Conservation (phyloP, 2,113 vertebrate species). For the Empidonax alnorum region DNA sequence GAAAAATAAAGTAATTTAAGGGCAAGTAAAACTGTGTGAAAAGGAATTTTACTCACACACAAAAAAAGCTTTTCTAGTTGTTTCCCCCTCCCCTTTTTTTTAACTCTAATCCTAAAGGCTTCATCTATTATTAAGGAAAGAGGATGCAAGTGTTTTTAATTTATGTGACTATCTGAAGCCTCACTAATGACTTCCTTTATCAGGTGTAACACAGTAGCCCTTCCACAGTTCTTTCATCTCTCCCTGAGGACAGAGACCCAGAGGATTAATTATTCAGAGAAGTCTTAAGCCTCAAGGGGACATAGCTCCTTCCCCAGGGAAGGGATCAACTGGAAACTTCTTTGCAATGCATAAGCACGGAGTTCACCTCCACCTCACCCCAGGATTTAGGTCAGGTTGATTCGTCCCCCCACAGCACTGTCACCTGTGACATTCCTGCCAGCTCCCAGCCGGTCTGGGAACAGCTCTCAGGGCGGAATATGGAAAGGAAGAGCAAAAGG, state of each 20-base stretch:
- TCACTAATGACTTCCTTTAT: conserved; percentile 12
- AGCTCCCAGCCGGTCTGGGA: not conserved
- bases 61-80: not conserved
- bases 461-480: not conserved
- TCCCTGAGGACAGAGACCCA: not conserved
- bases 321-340: not conserved
- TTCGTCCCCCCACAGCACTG: not conserved
- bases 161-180: not conserved
- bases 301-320: not conserved
- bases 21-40: not conserved
- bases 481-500: not conserved
- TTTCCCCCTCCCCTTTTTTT: fast-evolving
- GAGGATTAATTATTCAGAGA: not conserved
- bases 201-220: conserved; percentile 17
- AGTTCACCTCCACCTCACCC: not conserved
- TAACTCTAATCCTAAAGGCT: not conserved
- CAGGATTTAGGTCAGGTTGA: not conserved
- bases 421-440: not conserved
- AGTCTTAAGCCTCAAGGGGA: not conserved
- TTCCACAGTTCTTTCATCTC: not conserved
- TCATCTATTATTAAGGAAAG: conserved; percentile 4
- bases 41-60: not conserved
- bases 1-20: not conserved
- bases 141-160: conserved; percentile 24
- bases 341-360: not conserved